A percentile compares a stretch with the other conserved stretches of the same genome.
These are phyloP conservation scores for Acrocera orbiculus DNA, from an alignment of 2,888 invertebrate species.

Conservation along the genomic window DNA sequence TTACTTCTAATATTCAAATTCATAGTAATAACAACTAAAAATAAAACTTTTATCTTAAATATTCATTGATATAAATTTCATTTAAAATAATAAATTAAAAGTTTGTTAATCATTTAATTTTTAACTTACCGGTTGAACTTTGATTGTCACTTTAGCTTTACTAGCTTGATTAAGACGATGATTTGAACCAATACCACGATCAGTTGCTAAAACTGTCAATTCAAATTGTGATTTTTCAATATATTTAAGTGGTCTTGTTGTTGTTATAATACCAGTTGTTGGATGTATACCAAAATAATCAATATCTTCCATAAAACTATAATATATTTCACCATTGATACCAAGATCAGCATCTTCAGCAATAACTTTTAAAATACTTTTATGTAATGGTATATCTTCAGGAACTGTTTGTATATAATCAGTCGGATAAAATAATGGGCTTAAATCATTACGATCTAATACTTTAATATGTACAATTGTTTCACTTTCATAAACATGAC, in stretches of 20 bases:
- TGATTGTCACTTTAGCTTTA: slow-evolving; percentile 57
- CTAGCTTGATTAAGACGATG: slow-evolving; percentile 39
- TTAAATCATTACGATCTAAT: slow-evolving; percentile 76
- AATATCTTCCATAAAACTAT: slow-evolving; percentile 67
- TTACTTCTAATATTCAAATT: too few species aligned
- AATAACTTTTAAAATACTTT: slow-evolving; percentile 56
- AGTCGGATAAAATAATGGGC: slow-evolving; percentile 81
- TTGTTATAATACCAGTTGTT: slow-evolving; percentile 70
- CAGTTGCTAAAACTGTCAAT: slow-evolving; percentile 66
- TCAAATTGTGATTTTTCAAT: slow-evolving; percentile 52
- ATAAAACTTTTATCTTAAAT: too few species aligned
- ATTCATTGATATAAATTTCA: too few species aligned
- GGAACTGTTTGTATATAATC: slow-evolving; percentile 73
- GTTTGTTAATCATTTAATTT: too few species aligned
- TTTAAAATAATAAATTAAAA: too few species aligned
- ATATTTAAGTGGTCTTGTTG: slow-evolving; percentile 60
- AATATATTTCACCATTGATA: slow-evolving; percentile 92
- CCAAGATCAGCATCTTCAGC: slow-evolving; percentile 96
- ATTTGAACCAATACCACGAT: slow-evolving; percentile 48
- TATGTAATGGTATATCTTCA: slow-evolving; percentile 75
- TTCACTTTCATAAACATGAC: slow-evolving; percentile 48
- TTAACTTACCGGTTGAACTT: slow-evolving; percentile 45
- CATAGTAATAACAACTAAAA: too few species aligned
- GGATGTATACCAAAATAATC: slow-evolving; percentile 87
- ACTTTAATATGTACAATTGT: slow-evolving; percentile 52